These are phyloP conservation scores for Nothobranchius kuhntae DNA, from an alignment of 2,113 vertebrate genomes.

Conservation along the genomic window DNA sequence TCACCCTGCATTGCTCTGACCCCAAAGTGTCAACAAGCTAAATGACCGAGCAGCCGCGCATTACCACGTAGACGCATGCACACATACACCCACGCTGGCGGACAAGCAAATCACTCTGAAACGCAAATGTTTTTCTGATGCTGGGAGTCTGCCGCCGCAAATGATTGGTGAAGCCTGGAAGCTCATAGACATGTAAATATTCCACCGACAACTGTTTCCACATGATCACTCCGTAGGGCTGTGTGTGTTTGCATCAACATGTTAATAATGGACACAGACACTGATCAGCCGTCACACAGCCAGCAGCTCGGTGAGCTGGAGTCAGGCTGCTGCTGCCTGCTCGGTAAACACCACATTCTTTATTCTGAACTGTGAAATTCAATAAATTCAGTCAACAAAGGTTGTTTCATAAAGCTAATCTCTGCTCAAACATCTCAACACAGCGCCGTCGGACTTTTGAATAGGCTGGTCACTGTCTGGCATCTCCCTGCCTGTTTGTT, in stretches of 20 bases:
- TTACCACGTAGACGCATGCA: constrained; percentile 60
- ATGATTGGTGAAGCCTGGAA: not conserved
- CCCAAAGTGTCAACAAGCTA: constrained; percentile 83
- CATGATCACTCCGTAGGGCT: constrained; percentile 16
- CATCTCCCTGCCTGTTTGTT: constrained; percentile 9
- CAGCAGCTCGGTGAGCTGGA: not conserved
- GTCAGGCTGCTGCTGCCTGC: constrained; percentile 34
- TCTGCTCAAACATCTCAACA: constrained; percentile 53
- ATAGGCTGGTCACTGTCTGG: constrained; percentile 17
- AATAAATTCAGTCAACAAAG: constrained; percentile 61
- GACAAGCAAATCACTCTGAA: constrained; percentile 6
- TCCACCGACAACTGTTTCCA: constrained; percentile 9
- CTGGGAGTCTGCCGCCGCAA: not conserved
- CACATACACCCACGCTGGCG: constrained; percentile 7
- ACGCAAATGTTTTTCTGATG: constrained; percentile 17
- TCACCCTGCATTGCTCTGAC: constrained; percentile 76
- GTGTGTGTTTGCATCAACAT: constrained; percentile 9
- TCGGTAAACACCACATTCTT: constrained; percentile 52
- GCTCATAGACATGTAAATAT: constrained; percentile 15
- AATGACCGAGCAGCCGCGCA: constrained; percentile 74
- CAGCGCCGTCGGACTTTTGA: constrained; percentile 23
- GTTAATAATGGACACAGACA: constrained; percentile 24
- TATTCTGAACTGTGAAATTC: constrained; percentile 51
- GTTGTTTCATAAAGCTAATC: constrained; percentile 63
- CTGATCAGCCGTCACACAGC: constrained; percentile 16